phyloP scores from a whole-genome alignment of 53 echinoderm and acorn worm genomes.

The Patiria pectinifera region DNA sequence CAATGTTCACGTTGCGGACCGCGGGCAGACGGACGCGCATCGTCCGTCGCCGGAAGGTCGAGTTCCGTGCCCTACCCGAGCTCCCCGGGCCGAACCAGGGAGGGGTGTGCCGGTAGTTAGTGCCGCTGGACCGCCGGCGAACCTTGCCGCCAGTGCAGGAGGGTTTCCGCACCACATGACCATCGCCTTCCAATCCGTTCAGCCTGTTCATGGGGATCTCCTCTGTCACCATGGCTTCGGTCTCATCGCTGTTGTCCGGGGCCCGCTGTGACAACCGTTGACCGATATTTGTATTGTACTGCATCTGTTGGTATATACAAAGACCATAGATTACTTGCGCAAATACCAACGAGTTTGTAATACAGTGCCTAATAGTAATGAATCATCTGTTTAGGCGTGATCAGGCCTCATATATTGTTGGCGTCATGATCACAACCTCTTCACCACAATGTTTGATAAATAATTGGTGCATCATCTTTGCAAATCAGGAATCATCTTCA shows the following conservation, averaged over 20 bases:
- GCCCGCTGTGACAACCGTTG: slow-evolving; percentile 62
- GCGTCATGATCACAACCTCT: no score
- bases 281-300: slow-evolving; percentile 64
- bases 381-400: no score
- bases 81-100: slow-evolving; percentile 71
- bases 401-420: no score
- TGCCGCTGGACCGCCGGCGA: slow-evolving; percentile 54
- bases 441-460: no score
- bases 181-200: slow-evolving; percentile 62
- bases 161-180: slow-evolving; percentile 53
- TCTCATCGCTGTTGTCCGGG: slow-evolving; percentile 38
- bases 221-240: slow-evolving; percentile 27
- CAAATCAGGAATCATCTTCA: no score
- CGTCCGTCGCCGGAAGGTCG: slow-evolving; percentile 67
- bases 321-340: no score
- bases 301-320: slow-evolving; percentile 35
- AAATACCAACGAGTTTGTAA: no score
- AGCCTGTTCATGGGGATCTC: slow-evolving; percentile 68
- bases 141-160: slow-evolving; percentile 58
- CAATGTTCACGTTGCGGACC: slow-evolving; percentile 81
- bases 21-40: slow-evolving; percentile 55
- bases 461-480: no score
- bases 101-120: slow-evolving; percentile 67
- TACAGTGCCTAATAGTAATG: no score
- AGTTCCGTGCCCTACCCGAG: slow-evolving; percentile 58